Conservation (phyloP, 2,888 invertebrate species). For the Stenchaetothrips biformis region DNA sequence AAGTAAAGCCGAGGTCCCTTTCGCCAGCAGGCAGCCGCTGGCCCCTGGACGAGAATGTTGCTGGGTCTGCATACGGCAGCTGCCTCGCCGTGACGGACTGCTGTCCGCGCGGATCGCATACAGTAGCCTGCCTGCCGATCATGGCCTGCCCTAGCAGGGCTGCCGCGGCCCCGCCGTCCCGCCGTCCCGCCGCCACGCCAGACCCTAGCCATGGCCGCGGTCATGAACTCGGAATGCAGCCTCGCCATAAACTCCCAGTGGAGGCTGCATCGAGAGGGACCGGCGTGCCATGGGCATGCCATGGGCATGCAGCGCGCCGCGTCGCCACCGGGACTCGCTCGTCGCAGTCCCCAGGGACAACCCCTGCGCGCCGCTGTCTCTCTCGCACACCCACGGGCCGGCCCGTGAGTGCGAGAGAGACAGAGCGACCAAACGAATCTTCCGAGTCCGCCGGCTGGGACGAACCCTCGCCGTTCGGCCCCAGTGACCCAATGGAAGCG, state of each 20-base stretch:
- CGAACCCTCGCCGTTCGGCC: too few relatives aligned
- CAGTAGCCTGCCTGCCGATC: background rate
- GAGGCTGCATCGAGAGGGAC: background rate
- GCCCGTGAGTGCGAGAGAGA: too few relatives aligned
- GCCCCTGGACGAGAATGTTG: too few relatives aligned
- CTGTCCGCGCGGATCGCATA: too few relatives aligned
- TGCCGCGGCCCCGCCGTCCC: background rate
- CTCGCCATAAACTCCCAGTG: conserved; percentile 5
- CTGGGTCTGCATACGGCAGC: background rate
- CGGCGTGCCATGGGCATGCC: background rate
- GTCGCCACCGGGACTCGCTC: background rate
- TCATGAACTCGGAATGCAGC: conserved; percentile 24
- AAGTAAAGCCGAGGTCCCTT: too few relatives aligned
- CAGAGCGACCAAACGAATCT: too few relatives aligned
- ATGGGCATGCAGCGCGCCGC: background rate
- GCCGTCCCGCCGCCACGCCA: background rate
- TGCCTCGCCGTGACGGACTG: background rate
- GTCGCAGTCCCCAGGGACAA: background rate
- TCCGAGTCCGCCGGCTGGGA: too few relatives aligned
- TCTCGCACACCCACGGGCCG: background rate
- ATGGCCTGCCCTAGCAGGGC: background rate
- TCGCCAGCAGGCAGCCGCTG: too few relatives aligned
- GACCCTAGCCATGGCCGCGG: conserved; percentile 16
- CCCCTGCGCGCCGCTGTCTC: background rate
- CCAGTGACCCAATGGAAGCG: too few relatives aligned